These are phyloP conservation scores for Netelia fuscicornis DNA, from an alignment of 2,888 invertebrate genomes.

Conservation along the genomic window DNA sequence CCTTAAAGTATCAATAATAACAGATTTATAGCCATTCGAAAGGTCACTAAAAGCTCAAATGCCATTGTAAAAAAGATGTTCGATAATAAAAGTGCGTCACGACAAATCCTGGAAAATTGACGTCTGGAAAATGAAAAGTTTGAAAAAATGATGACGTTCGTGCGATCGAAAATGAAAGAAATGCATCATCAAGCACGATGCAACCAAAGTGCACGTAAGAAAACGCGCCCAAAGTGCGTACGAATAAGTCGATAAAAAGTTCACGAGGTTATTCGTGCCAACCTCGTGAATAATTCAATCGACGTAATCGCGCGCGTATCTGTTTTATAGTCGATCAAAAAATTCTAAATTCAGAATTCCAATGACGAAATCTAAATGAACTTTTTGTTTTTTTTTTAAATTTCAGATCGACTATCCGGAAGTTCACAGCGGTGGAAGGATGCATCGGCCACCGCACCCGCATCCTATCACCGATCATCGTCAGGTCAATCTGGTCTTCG, in stretches of 20 bases:
- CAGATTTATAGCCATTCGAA: not conserved
- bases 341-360: not conserved
- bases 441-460: conserved; percentile 84
- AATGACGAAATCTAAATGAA: not conserved
- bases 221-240: too few relatives aligned
- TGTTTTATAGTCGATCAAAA: not conserved
- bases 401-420: conserved; percentile 90
- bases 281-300: too few relatives aligned
- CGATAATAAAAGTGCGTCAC: not conserved
- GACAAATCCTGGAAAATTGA: too few relatives aligned
- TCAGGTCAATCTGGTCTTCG: conserved; percentile 85
- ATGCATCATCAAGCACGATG: too few relatives aligned
- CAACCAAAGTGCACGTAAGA: too few relatives aligned
- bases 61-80: not conserved
- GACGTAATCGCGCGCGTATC: too few relatives aligned
- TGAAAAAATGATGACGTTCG: too few relatives aligned
- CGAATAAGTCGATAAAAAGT: too few relatives aligned
- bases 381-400: conserved; percentile 27
- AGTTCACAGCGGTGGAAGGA: conserved; percentile 84
- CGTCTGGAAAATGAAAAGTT: too few relatives aligned
- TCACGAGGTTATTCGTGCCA: too few relatives aligned
- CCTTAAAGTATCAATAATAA: not conserved
- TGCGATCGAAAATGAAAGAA: too few relatives aligned
- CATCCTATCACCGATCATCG: conserved; percentile 84
- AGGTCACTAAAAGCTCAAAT: not conserved